Percentiles rank a stretch among this genome's conserved stretches.
Evolutionary conservation across 2,888 invertebrate genomes (phyloP).

Genomic region (Willowsia nigromaculata): DNA sequence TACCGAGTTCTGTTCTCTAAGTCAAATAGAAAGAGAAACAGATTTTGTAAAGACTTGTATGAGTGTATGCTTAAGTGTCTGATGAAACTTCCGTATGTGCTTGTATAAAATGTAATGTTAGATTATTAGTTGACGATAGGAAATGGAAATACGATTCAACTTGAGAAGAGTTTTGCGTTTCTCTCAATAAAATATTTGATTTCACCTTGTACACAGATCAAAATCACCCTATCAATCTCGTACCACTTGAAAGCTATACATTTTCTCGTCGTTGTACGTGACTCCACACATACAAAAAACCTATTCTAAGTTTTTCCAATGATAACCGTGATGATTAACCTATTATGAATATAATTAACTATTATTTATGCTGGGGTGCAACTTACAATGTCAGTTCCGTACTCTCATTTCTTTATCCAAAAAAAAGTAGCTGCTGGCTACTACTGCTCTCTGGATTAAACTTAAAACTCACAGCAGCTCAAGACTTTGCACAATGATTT

Average conservation of each 20-base stretch:
- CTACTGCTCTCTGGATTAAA: not conserved
- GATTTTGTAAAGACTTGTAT: not conserved
- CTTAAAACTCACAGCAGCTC: not conserved
- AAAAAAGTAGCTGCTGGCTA: not conserved
- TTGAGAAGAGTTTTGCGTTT: slow-evolving; percentile 3
- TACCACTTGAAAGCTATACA: not conserved
- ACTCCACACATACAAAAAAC: slow-evolving; percentile 15
- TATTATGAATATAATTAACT: not conserved
- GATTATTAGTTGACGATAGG: slow-evolving; percentile 7
- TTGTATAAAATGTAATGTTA: not conserved
- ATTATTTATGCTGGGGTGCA: not conserved
- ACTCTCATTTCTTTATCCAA: not conserved
- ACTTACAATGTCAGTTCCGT: slow-evolving; percentile 41
- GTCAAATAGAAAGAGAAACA: not conserved
- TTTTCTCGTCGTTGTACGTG: slow-evolving; percentile 27
- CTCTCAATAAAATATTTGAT: not conserved
- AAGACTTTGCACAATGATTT: not conserved
- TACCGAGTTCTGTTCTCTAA: slow-evolving; percentile 34
- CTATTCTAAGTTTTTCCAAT: not conserved
- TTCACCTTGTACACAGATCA: not conserved
- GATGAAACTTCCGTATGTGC: slow-evolving; percentile 40
- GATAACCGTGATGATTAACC: not conserved
- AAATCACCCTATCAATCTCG: slow-evolving; percentile 16
- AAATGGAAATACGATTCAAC: slow-evolving; percentile 25
- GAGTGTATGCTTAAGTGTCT: slow-evolving; percentile 22